Conservation (phyloP, 2,797 vertebrate genomes). For the Rhadinocentrus ornatus region DNA sequence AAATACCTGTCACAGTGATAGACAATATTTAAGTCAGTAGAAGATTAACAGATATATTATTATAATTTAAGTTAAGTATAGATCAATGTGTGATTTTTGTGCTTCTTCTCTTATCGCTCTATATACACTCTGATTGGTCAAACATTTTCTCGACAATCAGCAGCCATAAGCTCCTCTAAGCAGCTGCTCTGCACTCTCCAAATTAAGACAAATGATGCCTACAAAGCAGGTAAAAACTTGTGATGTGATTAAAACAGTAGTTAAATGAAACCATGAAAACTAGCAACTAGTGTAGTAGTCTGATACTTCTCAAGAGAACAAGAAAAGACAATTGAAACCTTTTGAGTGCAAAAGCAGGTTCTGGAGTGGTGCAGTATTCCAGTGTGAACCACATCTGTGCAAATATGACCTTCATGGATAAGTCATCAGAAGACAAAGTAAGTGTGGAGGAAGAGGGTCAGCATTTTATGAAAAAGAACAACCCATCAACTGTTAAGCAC, state of each 20-base stretch:
- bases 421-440: neutral
- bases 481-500: neutral
- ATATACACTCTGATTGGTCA: neutral
- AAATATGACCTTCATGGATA: constrained; percentile 1
- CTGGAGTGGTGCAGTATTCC: too few relatives aligned
- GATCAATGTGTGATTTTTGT: neutral
- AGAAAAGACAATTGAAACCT: neutral
- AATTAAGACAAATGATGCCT: neutral
- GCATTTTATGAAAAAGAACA: neutral
- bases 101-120: neutral
- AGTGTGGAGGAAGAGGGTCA: neutral
- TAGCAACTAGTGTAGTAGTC: neutral
- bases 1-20: neutral
- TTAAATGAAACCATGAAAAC: neutral
- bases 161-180: neutral
- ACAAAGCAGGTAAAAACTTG: neutral
- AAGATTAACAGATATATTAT: neutral
- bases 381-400: neutral
- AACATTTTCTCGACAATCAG: neutral
- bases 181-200: neutral
- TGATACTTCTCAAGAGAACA: neutral
- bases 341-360: neutral
- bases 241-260: neutral
- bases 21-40: neutral
- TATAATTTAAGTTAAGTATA: neutral